A percentile compares a stretch with the other conserved stretches of the same genome.
Evolutionary conservation across 1,140 invertebrate genomes (phyloP).

Genomic region (Armadillidium nasatum): DNA sequence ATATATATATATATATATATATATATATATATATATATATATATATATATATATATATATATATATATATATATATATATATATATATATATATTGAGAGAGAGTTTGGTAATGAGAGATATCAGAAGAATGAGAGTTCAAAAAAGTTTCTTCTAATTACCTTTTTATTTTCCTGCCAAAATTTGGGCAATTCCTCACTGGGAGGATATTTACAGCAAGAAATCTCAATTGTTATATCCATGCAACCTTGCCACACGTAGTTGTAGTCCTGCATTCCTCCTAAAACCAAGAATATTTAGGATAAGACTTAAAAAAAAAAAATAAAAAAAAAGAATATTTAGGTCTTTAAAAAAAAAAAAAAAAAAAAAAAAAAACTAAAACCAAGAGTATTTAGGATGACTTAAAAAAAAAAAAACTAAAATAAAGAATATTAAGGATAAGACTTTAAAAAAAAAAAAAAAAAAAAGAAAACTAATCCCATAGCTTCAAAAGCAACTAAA

Average conservation of each 20-base stretch:
- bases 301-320: no score
- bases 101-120: no score
- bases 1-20: slow-evolving; percentile 28
- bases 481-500: no score
- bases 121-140: no score
- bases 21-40: slow-evolving; percentile 26
- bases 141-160: slow-evolving; percentile 45
- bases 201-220: slow-evolving; percentile 95
- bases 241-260: slow-evolving; percentile 94
- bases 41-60: no score
- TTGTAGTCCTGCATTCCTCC: slow-evolving; percentile 93
- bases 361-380: slow-evolving; percentile 42
- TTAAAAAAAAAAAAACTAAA: slow-evolving; percentile 41
- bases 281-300: slow-evolving; percentile 36
- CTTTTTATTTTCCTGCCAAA: slow-evolving; percentile 92
- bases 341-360: no score
- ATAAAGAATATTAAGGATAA: neutral
- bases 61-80: no score
- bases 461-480: no score
- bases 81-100: no score
- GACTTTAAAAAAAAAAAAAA: no score
- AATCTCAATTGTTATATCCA: slow-evolving; percentile 96
- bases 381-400: neutral
- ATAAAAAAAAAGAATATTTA: no score
- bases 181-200: slow-evolving; percentile 73